Base-by-base conservation (phyloP, 2,888 invertebrate genomes). In the Drosophila borealis region DNA sequence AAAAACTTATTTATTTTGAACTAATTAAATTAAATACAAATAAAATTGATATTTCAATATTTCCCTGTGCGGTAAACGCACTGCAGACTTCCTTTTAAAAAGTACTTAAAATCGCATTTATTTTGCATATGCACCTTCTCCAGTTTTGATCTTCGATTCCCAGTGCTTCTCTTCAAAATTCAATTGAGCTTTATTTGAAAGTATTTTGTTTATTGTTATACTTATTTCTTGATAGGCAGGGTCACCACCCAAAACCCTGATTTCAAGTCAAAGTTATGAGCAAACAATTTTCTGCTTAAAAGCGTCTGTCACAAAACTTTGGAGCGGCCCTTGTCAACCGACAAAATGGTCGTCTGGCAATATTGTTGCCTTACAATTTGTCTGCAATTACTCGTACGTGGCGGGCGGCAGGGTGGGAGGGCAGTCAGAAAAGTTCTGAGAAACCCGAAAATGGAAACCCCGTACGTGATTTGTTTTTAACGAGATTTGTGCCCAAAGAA, bases 221-320 rank as follows among this genome's bases (percentile, higher is more conserved):
- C 14, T 36, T 17, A 17, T 14, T 45, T n/a, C 49, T 25, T 57
- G 51, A 72, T 66, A 53, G 77, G 62, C 68, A 42, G 36, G 45
- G 45, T 51, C 37, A 21, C 13, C 29, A 44, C 46, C 37, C 13
- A 44, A 19, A 21, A 21, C 45, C 29, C 48, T 14, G 57, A 55
- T 48, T 54, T 48, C 57, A 54, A 70, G 57, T 78, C 71, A 75
- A 80, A 87, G 88, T 87, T 89, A 87, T 87, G 89, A 73, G 79
- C 84, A 87, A 87, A 89, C 89, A 83, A 83, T 83, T 83, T 83
- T 89, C 87, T 87, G 89, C 89, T 87, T 87, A 89, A 87, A 71
- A 83, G 89, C 89, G 89, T 73, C 84, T 87, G 83, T 83, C 83
- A 87, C 61, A 89, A 89, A 83, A 89, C 81, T 89, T 83, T 78